A percentile compares a stretch with the other conserved stretches of the same genome.
These are phyloP conservation scores for Zoanthus gigantus DNA, from an alignment of 92 coral and sea anemone species.

Conservation along the genomic window DNA sequence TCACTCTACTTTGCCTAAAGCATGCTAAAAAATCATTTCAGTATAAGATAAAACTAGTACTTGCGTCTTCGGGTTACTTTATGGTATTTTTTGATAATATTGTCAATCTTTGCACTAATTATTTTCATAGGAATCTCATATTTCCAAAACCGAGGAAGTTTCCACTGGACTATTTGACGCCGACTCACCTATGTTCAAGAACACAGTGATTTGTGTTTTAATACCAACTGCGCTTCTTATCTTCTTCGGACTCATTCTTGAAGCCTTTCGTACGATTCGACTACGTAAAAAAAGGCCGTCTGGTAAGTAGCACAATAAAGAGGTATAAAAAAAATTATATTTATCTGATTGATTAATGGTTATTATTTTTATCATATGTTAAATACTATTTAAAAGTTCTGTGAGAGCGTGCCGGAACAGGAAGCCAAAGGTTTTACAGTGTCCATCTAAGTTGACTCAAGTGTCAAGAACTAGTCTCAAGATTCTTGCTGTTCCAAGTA, in stretches of 20 bases:
- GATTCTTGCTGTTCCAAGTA: no score
- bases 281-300: not conserved
- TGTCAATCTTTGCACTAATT: not conserved
- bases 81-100: no score
- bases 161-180: constrained; percentile 68
- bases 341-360: not conserved
- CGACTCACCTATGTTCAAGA: constrained; percentile 42
- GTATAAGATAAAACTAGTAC: no score
- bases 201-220: not conserved
- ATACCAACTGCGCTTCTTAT: not conserved
- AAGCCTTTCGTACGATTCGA: not conserved
- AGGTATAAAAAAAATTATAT: not conserved
- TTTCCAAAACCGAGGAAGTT: constrained; percentile 44
- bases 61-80: no score
- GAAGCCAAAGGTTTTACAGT: no score
- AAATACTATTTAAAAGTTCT: no score
- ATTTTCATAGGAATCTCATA: constrained; percentile 38
- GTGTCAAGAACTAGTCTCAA: no score
- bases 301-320: not conserved
- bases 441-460: no score
- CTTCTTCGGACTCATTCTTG: not conserved
- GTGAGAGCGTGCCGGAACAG: no score
- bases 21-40: no score
- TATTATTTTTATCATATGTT: not conserved
- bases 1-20: no score